phyloP scores from a whole-genome alignment of 1,140 invertebrate species.

The Drosophila sproati region DNA sequence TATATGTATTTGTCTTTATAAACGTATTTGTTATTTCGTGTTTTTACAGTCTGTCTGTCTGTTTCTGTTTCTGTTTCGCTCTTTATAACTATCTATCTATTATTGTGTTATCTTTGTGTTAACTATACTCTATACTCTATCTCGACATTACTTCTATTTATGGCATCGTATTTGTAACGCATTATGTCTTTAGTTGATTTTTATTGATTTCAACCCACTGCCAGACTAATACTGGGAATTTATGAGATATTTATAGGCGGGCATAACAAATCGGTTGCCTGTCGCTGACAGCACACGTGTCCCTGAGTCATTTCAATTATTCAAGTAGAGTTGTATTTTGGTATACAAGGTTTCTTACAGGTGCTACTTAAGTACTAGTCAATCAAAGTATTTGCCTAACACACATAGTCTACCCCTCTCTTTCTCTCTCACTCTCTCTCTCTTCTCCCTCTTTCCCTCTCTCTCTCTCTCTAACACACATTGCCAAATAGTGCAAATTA shows the following conservation, averaged over 20 bases:
- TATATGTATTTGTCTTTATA: conserved; percentile 23
- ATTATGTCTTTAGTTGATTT: conserved; percentile 47
- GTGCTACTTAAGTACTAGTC: not conserved
- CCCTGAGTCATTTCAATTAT: not conserved
- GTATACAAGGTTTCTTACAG: not conserved
- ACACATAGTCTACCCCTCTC: conserved; percentile 4
- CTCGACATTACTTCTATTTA: conserved; percentile 33
- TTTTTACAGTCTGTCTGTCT: conserved; percentile 51
- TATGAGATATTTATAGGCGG: conserved; percentile 21
- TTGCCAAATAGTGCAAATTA: conserved; percentile 67
- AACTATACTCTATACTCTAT: conserved; percentile 22
- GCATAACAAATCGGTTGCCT: not conserved
- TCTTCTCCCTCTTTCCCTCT: not conserved
- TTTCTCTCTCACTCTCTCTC: conserved; percentile 13
- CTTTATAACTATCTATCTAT: conserved; percentile 28
- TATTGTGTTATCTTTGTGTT: conserved; percentile 19
- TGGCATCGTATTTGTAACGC: conserved; percentile 42
- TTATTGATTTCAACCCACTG: conserved; percentile 30
- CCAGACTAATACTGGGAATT: conserved; percentile 1
- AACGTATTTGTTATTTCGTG: conserved; percentile 30
- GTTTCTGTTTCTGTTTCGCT: conserved; percentile 18
- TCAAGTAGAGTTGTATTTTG: conserved; percentile 3
- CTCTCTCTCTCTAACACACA: conserved; percentile 13
- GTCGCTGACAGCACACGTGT: not conserved
- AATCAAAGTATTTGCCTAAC: not conserved